Evolutionary conservation across 2,113 vertebrate genomes (phyloP), one percentile per base, ranked within the genome.

Genomic region (Caranx melampygus): DNA sequence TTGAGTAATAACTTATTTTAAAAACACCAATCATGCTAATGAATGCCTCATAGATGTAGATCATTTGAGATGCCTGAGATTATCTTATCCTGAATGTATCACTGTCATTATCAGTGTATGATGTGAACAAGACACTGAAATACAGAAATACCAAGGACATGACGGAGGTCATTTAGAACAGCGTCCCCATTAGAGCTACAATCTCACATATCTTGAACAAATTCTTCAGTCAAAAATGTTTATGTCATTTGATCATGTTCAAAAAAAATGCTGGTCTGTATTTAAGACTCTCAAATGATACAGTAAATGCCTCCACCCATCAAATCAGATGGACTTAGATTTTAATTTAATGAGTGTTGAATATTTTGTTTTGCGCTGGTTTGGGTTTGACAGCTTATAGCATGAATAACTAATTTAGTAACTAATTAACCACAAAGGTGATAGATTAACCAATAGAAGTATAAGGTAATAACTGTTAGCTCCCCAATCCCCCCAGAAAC

Each of bases 361-460:
- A 20, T 3, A 51, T n/a, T 15, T 47, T 47, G 45, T 8, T 51
- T 51, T 18, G 31, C 35, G 18, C 26, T 26, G 26, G 26, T 26
- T 26, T 26, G 26, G 16, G 21, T 61, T 55, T 66, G 3, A 42
- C 12, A 55, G 18, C 51, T 45, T 16, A 35, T 57, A 33, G 42
- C 31, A 14, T 59, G 4, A 60, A 58, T 59, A 10, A 40, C 7
- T 34, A 33, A 16, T 72, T 77, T 51, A 42, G 40, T 42, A 42
- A 42, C 8, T 42, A 10, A 42, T 42, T 42, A 42, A 42, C 40
- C 40, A 42, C 1, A 42, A 42, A 7, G 11, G 40, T 42, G 11
- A 8, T 9, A 8, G 40, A 57, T 72, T 59, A 79, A 68, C 63
- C 44, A 73, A 45, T 59, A 72, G 26, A 26, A 26, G 26, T 26